Evolutionary conservation across 2,113 vertebrate species (phyloP), one percentile per base, ranked within the genome.

Genomic region (Cynocephalus volans): DNA sequence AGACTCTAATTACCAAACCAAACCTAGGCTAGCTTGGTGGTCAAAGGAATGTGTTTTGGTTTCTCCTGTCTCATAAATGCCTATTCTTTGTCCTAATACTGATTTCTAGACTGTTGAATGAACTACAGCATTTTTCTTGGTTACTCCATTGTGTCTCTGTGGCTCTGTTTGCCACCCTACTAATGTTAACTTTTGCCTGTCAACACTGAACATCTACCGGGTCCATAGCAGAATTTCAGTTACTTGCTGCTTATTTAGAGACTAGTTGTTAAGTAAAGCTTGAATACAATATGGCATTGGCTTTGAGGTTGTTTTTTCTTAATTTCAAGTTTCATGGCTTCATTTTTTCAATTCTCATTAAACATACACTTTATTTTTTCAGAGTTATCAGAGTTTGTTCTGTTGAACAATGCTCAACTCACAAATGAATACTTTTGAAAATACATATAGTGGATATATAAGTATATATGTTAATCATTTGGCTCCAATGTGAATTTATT

Each of bases 401-500:
- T 73, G 18, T 62, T 96, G 70, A 98, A 98, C n/a, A 97, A 94
- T 95, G 48, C 6, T 94, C 95, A 97, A 81, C 7, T 94, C 83
- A 23, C 36, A 97, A 75, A 94, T 96, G 41, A 94, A 77, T 85
- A 12, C 12, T 97, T 97, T 96, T 88, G 21, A 6, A 93, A 96
- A 95, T 91, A 83, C 2, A 0, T 21, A 73, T 73, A 19, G 90
- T 95, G 0, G 21, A 50, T 96, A 95, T 96, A 92, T 80, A 95
- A 41, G 89, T 90, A 52, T 6, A 79, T 75, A 88, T 52, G 28
- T 48, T 95, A 97, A 95, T 85, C 12, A 89, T 96, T 97, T 96
- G 36, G 28, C 62, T 62, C 23, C 28, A 52, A 77, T 15, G 18
- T 92, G 54, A n/a, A 92, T 62, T 85, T 97, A 80, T 87, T 96